Base-by-base conservation (phyloP, 2,888 invertebrate genomes). In the Neoaliturus tenellus region DNA sequence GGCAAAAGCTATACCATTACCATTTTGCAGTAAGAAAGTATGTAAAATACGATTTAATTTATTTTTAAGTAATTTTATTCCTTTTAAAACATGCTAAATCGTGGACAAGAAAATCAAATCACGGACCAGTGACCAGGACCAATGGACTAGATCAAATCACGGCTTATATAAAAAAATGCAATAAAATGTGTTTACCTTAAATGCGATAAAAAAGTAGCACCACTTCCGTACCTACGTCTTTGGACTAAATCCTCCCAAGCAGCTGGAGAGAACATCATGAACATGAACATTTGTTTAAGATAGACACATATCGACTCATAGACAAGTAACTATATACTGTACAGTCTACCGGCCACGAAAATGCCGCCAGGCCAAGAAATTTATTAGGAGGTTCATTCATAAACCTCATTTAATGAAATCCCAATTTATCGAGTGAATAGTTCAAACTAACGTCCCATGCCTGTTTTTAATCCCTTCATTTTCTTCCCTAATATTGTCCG, bases 401-500 rank as follows among this genome's bases (percentile, higher is more conserved):
- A 4, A 48, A 75, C 48, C 75, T 44, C 14, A 3, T 12, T 48
- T 23, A 71, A 12, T 23, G 25, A n/a, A 71, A 71, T 4, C 71
- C 71, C 35, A 35, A 14, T 14, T 17, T 28, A 28, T 35, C 5
- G 12, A 14, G 10, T 14, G 6, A 28, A 35, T 12, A 4, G 20
- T 35, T 82, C 82, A 82, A 20, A 82, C 82, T 12, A 82, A 73
- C 25, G 82, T 82, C 25, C 82, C 82, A 28, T 82, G 71, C 33
- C 82, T 73, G 55, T 73, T 73, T 23, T 58, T 71, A 20, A 39
- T 25, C 6, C 25, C 73, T 58, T 82, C 82, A 14, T 82, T 82
- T 12, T 82, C 55, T 39, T 81, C 39, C 67, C 67, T 62, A 20
- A 81, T 81, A 31, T 81, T 81, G 33, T 81, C 81, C 39, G 73